Evolutionary conservation across 2,113 vertebrate species (phyloP).

Genomic region (Ascaphus truei): DNA sequence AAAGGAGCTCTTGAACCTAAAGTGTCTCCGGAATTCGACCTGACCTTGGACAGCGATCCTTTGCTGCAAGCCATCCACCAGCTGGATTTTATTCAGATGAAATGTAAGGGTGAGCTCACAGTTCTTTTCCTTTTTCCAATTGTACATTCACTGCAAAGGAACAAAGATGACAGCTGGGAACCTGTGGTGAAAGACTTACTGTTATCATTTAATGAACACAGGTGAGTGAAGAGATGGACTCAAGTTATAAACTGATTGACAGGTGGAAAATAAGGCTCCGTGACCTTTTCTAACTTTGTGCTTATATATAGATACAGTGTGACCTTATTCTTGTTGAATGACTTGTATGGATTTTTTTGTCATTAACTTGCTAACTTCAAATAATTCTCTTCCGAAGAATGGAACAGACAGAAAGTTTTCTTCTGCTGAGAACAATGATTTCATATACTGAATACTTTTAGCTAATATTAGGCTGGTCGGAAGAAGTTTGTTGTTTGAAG

Average conservation of each 20-base stretch:
- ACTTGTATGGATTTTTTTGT: no score
- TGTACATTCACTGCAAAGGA: constrained; percentile 31
- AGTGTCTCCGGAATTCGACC: constrained; percentile 89
- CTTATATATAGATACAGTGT: not conserved
- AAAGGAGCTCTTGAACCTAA: constrained; percentile 94
- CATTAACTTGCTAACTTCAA: not conserved
- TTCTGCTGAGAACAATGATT: not conserved
- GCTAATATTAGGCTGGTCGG: no score
- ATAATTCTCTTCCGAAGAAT: not conserved
- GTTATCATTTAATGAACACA: not conserved
- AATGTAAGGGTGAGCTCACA: constrained; percentile 76
- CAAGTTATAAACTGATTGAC: not conserved
- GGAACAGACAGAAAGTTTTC: not conserved
- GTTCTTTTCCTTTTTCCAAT: not conserved
- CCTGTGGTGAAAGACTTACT: not conserved
- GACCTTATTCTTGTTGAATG: no score
- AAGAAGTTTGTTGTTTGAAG: no score
- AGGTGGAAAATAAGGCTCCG: not conserved
- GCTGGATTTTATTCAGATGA: constrained; percentile 93
- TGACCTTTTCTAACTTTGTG: not conserved
- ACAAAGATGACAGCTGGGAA: not conserved
- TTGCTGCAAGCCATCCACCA: constrained; percentile 90
- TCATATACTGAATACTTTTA: not conserved
- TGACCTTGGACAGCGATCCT: constrained; percentile 85
- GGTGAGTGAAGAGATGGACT: not conserved